phyloP scores from a whole-genome alignment of 2,797 vertebrate species.

The Microctenopoma lineatum region DNA sequence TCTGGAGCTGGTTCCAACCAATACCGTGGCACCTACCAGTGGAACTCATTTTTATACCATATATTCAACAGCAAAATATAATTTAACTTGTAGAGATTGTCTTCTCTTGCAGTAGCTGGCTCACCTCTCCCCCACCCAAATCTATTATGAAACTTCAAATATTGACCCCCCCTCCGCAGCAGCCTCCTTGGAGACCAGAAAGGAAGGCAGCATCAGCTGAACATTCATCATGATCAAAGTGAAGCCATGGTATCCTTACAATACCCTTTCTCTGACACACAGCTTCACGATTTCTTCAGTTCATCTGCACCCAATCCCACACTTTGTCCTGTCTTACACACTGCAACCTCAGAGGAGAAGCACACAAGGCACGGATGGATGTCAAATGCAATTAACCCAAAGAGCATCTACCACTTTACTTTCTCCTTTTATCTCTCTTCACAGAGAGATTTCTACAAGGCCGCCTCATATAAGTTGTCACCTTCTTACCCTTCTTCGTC shows the following conservation, averaged over 20 bases:
- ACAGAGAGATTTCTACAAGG: slow-evolving; percentile 63
- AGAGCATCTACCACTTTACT: slow-evolving; percentile 66
- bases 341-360: slow-evolving; percentile 65
- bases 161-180: slow-evolving; percentile 39
- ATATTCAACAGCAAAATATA: neutral
- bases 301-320: slow-evolving; percentile 70
- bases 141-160: slow-evolving; percentile 57
- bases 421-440: slow-evolving; percentile 77
- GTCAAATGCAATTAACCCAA: slow-evolving; percentile 81
- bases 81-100: slow-evolving; percentile 14
- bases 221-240: slow-evolving; percentile 77
- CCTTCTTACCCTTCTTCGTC: slow-evolving; percentile 50
- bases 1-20: neutral
- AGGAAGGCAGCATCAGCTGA: slow-evolving; percentile 55
- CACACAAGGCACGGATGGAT: slow-evolving; percentile 67
- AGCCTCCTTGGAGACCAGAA: slow-evolving; percentile 63
- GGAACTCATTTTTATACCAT: no score
- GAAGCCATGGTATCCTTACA: slow-evolving; percentile 58
- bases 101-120: slow-evolving; percentile 13
- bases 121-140: slow-evolving; percentile 17
- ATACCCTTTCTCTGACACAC: slow-evolving; percentile 52
- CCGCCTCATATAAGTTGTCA: slow-evolving; percentile 55
- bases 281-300: slow-evolving; percentile 62
- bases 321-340: slow-evolving; percentile 76
- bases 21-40: neutral